Percentiles rank a stretch among this genome's conserved stretches.
Conservation (phyloP, 2,113 vertebrate species). For the Pteronura brasiliensis region DNA sequence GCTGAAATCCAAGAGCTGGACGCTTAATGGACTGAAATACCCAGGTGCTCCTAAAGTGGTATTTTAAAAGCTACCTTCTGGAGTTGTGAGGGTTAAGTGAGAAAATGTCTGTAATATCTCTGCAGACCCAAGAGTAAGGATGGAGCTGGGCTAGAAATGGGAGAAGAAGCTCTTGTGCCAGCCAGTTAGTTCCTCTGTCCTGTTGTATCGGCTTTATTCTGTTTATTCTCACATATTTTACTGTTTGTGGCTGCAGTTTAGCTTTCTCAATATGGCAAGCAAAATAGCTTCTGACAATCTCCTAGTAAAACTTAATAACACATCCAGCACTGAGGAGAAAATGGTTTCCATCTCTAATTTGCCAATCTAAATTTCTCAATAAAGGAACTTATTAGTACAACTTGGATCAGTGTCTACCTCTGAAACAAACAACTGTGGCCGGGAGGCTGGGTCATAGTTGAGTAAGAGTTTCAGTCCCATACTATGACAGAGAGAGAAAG, state of each 20-base stretch:
- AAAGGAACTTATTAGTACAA: background rate
- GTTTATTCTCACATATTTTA: background rate
- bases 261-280: background rate
- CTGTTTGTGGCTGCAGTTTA: background rate
- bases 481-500: background rate
- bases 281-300: background rate
- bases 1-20: background rate
- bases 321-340: background rate
- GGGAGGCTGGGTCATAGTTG: background rate
- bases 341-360: background rate
- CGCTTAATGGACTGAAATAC: background rate
- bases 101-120: background rate
- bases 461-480: background rate
- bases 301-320: background rate
- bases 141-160: background rate
- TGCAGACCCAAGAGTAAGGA: background rate
- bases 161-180: background rate
- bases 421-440: background rate
- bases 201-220: background rate
- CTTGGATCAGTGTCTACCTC: background rate
- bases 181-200: background rate
- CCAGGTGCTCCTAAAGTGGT: background rate
- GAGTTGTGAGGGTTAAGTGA: background rate
- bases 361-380: background rate
- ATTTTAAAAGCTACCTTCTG: background rate